A percentile compares a stretch with the other conserved stretches of the same genome.
Conservation (phyloP, 2,797 vertebrate genomes). For the Cynodonichthys magdalenae region DNA sequence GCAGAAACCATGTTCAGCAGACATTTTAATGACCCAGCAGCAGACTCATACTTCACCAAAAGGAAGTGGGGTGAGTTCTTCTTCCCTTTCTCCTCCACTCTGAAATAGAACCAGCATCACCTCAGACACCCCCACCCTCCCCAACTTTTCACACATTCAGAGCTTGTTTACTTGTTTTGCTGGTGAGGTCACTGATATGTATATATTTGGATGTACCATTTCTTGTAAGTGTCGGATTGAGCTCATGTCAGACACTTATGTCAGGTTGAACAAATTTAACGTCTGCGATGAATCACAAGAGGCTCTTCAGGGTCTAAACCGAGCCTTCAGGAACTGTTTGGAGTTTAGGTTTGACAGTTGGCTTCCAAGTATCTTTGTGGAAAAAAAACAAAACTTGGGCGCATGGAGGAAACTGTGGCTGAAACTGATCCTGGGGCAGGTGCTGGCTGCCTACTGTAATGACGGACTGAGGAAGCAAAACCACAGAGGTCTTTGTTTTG, state of each 20-base stretch:
- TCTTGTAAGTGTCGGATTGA: background rate
- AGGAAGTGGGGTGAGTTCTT: conserved; percentile 95
- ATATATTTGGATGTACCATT: conserved; percentile 11
- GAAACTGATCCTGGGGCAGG: conserved; percentile 76
- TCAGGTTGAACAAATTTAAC: background rate
- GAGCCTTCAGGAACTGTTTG: conserved; percentile 1
- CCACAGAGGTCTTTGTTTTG: conserved; percentile 4
- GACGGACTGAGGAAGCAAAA: conserved; percentile 70
- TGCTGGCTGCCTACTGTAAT: conserved; percentile 60
- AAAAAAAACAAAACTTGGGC: conserved; percentile 8
- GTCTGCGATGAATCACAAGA: background rate
- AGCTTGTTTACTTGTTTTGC: conserved; percentile 19
- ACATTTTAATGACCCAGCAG: conserved; percentile 96
- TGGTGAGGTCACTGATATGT: conserved; percentile 15
- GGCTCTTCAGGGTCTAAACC: background rate
- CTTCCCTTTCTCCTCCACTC: background rate
- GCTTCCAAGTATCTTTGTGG: conserved; percentile 13
- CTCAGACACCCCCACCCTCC: accelerated
- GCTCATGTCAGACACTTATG: background rate
- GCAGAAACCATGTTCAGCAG: conserved; percentile 99
- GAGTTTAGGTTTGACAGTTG: conserved; percentile 54
- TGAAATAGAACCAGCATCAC: conserved; percentile 34
- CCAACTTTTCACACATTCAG: conserved; percentile 21
- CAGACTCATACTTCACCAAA: conserved; percentile 97
- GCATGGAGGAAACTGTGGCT: conserved; percentile 78